Evolutionary conservation across 2,113 vertebrate species (phyloP), one percentile per base, ranked within the genome.

Genomic region (Aleadryas rufinucha): DNA sequence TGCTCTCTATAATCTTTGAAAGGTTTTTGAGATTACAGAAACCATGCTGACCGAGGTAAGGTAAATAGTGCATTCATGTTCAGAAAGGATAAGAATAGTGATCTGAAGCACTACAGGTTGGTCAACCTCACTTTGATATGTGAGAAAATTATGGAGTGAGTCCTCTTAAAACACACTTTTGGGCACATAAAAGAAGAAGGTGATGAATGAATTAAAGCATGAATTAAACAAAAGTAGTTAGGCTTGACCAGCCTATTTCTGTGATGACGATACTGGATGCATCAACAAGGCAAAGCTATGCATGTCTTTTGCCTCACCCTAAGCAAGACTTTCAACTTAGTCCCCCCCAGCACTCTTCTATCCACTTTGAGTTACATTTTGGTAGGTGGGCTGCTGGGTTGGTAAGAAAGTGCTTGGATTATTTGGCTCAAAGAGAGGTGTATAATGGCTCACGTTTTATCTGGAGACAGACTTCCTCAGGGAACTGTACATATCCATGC

Each of bases 401-500:
- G 5, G 14, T 54, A 52, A 66, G 35, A 86, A 85, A 64, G 66
- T 76, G 26, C 44, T 63, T 84, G 57, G 13, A 33, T 89, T 57
- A 22, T 72, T 41, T n/a, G 3, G 31, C 33, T 84, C 13, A 35
- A 68, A 64, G 27, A 22, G 15, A 49, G 15, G 11, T 65, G 16
- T 35, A 53, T 79, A 53, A 30, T 41, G 37, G 16, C 27, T 83
- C 16, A 16, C 39, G 23, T 15, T 83, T 52, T 30, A 39, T 35
- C 14, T 30, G 5, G 42, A 83, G 47, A 49, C 16, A 52, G 16
- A 54, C 22, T 63, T 86, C 56, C n/a, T 56, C 13, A 39, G 60
- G 45, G 16, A 83, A 31, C 42, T 20, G 4, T 41, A 16, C 0
- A 0, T 84, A 57, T 44, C 27, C 5, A 2, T 91, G 64, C 26